phyloP scores from a whole-genome alignment of 1,140 invertebrate species.

The Pachypsylla venusta region DNA sequence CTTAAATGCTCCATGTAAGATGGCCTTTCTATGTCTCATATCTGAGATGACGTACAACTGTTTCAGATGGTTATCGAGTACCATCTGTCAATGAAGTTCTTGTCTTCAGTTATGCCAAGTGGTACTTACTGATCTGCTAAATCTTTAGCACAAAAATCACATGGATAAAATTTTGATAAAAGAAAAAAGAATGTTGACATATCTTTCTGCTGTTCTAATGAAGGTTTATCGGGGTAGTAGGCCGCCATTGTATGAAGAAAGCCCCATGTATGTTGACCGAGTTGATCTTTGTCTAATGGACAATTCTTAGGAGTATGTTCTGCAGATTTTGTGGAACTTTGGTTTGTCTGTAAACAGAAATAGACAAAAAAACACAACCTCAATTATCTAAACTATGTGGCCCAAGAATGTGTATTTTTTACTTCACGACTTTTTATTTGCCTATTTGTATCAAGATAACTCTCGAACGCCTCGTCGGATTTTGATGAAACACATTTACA shows the following conservation, averaged over 20 bases:
- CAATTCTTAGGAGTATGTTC: conserved; percentile 15
- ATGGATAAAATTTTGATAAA: conserved; percentile 89
- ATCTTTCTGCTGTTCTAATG: conserved; percentile 48
- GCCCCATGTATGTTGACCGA: conserved; percentile 62
- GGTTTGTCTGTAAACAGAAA: neutral
- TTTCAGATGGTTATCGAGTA: neutral
- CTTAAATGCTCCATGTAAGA: neutral
- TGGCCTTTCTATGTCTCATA: neutral
- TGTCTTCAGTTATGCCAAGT: too few relatives aligned
- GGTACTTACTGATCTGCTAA: conserved; percentile 58
- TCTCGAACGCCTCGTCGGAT: too few relatives aligned
- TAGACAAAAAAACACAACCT: too few relatives aligned
- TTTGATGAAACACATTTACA: too few relatives aligned
- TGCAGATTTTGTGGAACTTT: neutral
- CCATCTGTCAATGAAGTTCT: conserved; percentile 9
- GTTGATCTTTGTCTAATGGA: conserved; percentile 21
- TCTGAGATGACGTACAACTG: neutral
- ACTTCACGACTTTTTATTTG: too few relatives aligned
- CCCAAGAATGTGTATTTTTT: too few relatives aligned
- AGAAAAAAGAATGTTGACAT: conserved; percentile 71
- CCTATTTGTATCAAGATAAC: too few relatives aligned
- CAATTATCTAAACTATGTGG: too few relatives aligned
- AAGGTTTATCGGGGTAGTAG: conserved; percentile 80
- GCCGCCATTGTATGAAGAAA: conserved; percentile 95
- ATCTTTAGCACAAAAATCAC: conserved; percentile 81